These are phyloP conservation scores for Epicampocera succincta DNA, from an alignment of 2,888 invertebrate species.

Conservation along the genomic window DNA sequence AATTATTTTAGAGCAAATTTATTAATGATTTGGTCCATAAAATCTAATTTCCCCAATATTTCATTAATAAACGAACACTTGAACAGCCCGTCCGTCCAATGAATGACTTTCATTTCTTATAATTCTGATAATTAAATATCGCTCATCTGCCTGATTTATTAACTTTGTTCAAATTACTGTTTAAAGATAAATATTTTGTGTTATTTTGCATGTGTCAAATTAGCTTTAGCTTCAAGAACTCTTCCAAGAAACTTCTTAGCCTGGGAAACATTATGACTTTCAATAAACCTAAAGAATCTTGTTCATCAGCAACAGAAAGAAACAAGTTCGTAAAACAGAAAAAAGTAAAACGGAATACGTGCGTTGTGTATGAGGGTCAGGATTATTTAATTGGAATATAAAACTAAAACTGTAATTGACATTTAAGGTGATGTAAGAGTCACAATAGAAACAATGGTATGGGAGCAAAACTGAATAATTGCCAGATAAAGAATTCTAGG, in stretches of 20 bases:
- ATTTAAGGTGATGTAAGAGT: constrained; percentile 56
- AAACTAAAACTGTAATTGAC: constrained; percentile 54
- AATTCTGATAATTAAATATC: constrained; percentile 30
- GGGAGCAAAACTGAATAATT: neutral
- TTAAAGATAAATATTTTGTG: constrained; percentile 8
- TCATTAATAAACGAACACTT: neutral
- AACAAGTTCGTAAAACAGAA: too few species aligned
- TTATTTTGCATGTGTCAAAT: constrained; percentile 63
- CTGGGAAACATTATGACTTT: constrained; percentile 44
- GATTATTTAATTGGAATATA: constrained; percentile 8
- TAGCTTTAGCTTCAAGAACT: constrained; percentile 51
- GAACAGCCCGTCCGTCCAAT: constrained; percentile 31
- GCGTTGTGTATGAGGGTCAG: neutral
- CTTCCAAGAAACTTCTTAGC: constrained; percentile 59
- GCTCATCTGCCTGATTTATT: constrained; percentile 28
- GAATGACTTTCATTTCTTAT: constrained; percentile 30
- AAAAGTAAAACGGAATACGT: too few species aligned
- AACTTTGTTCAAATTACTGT: neutral
- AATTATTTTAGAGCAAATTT: too few species aligned
- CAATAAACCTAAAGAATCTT: neutral
- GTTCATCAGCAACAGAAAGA: too few species aligned
- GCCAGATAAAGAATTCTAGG: constrained; percentile 5
- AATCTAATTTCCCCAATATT: neutral
- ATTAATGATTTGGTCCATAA: too few species aligned
- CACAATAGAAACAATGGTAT: constrained; percentile 52